Percentiles rank a stretch among this genome's conserved stretches.
phyloP scores from a whole-genome alignment of 2,113 vertebrate genomes.

The Pyxicephalus adspersus region DNA sequence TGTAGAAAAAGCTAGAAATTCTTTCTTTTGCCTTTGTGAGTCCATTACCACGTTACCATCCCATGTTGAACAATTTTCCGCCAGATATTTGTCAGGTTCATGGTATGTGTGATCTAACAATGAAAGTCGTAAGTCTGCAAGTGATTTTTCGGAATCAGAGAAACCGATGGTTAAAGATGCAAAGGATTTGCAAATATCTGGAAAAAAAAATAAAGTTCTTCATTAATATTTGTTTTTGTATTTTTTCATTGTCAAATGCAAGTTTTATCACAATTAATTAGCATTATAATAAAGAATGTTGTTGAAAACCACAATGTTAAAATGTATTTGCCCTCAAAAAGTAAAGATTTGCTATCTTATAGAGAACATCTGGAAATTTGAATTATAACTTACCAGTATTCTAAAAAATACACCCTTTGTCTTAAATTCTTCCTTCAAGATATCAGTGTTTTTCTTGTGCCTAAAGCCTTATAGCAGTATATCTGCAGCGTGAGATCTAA shows the following conservation, averaged over 20 bases:
- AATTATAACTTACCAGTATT: no score
- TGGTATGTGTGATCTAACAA: slow-evolving; percentile 63
- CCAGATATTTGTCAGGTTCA: neutral
- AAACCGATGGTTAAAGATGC: neutral
- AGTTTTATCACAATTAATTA: neutral
- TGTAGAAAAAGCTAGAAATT: neutral
- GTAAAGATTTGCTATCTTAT: no score
- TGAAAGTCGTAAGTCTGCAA: slow-evolving; percentile 70
- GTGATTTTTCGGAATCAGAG: slow-evolving; percentile 61
- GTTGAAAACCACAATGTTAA: no score
- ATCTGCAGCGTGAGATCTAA: no score
- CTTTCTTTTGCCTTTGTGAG: neutral
- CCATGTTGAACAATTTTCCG: neutral
- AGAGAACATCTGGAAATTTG: no score
- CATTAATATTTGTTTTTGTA: neutral
- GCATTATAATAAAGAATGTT: no score
- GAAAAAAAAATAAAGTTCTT: neutral
- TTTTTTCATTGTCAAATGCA: neutral
- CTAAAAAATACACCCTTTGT: no score
- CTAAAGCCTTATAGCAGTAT: no score
- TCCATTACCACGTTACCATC: neutral
- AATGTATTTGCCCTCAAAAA: no score
- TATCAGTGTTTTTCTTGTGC: no score
- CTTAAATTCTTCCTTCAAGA: no score
- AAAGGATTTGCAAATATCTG: neutral